Conservation (phyloP, 1,140 invertebrate genomes). For the Heliconius eleuchia region DNA sequence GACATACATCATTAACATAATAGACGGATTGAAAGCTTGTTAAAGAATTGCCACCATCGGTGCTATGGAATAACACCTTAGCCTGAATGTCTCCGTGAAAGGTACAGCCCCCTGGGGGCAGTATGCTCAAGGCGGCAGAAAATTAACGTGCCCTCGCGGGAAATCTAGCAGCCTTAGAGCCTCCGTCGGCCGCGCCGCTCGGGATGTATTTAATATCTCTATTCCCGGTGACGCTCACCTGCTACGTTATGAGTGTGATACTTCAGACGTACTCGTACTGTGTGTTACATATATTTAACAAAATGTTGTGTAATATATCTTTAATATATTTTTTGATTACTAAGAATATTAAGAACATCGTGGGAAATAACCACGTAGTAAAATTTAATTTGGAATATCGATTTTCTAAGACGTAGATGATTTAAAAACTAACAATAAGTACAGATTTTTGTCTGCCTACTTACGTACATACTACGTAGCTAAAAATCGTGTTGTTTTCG, state of each 20-base stretch:
- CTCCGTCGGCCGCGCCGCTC: conserved; percentile 66
- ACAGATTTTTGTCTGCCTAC: too few relatives aligned
- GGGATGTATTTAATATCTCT: conserved; percentile 55
- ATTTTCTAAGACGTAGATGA: too few relatives aligned
- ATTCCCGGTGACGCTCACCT: conserved; percentile 36
- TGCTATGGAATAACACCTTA: conserved; percentile 77
- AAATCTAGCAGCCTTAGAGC: conserved; percentile 82
- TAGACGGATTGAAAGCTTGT: conserved; percentile 6
- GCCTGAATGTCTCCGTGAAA: conserved; percentile 78
- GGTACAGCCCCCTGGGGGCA: conserved; percentile 82
- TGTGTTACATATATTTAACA: not conserved
- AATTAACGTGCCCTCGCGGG: conserved; percentile 85
- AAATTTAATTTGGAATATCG: too few relatives aligned
- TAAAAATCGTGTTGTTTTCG: too few relatives aligned
- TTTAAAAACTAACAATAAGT: too few relatives aligned
- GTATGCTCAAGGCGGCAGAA: conserved; percentile 87
- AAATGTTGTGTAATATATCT: not conserved
- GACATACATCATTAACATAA: not conserved
- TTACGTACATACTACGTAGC: too few relatives aligned
- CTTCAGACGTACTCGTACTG: not conserved
- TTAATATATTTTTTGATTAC: too few relatives aligned
- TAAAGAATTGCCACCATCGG: conserved; percentile 16
- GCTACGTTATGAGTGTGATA: conserved; percentile 23
- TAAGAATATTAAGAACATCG: too few relatives aligned
- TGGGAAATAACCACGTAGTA: too few relatives aligned